Conservation (phyloP, 2,888 invertebrate species). For the Xanthorhoe spadicearia region DNA sequence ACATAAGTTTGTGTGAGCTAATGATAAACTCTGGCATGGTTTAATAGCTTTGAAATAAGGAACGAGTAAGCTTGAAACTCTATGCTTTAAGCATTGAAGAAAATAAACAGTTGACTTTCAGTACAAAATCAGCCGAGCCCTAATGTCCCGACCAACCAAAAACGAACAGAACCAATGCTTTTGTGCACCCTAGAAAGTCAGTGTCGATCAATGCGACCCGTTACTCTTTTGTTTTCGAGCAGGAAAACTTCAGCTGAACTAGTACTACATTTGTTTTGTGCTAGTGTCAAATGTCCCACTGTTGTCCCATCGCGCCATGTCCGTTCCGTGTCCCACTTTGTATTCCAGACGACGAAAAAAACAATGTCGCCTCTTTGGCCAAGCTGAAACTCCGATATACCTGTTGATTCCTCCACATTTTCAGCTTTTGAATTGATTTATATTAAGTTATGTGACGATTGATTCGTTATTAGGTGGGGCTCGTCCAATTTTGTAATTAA, state of each 20-base stretch:
- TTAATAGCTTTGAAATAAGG: not conserved
- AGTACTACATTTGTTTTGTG: slow-evolving; percentile 56
- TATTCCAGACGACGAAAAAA: slow-evolving; percentile 25
- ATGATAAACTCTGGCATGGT: not conserved
- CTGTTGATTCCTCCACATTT: slow-evolving; percentile 41
- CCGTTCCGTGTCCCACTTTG: slow-evolving; percentile 26
- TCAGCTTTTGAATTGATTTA: slow-evolving; percentile 38
- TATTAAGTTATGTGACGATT: slow-evolving; percentile 40
- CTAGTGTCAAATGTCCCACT: slow-evolving; percentile 59
- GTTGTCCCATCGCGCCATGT: slow-evolving; percentile 46
- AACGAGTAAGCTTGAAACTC: not conserved
- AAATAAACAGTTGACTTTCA: not conserved
- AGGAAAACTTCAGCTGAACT: slow-evolving; percentile 37
- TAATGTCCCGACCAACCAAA: slow-evolving; percentile 10
- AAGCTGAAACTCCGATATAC: slow-evolving; percentile 28
- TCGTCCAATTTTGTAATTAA: slow-evolving; percentile 41
- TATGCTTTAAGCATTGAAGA: not conserved
- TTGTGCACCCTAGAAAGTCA: slow-evolving; percentile 32
- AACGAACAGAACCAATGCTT: slow-evolving; percentile 18
- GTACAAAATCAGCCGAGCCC: not conserved
- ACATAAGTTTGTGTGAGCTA: not conserved
- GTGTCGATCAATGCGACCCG: slow-evolving; percentile 34
- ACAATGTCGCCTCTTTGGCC: slow-evolving; percentile 21
- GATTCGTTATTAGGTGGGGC: slow-evolving; percentile 36
- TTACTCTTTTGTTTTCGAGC: slow-evolving; percentile 35